phyloP scores from a whole-genome alignment of 2,888 invertebrate species.

The Eudasyphora cyanicolor region DNA sequence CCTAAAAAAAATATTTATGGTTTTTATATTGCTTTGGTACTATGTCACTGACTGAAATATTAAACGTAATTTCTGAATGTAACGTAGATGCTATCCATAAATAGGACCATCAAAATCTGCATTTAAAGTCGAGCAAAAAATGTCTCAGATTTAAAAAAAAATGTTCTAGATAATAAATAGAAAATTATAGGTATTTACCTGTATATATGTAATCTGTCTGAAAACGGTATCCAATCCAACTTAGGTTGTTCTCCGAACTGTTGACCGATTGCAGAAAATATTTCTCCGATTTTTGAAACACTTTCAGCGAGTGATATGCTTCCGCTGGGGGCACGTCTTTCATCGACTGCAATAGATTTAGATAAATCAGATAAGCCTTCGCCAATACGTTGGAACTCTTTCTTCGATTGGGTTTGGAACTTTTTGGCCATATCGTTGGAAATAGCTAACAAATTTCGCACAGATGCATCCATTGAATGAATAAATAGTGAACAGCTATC shows the following conservation, averaged over 20 bases:
- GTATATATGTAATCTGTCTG: conserved; percentile 95
- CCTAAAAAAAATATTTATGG: conserved; percentile 76
- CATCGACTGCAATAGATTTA: conserved; percentile 90
- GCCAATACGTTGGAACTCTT: conserved; percentile 95
- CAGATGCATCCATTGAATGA: conserved; percentile 91
- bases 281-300: conserved; percentile 91
- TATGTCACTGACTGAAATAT: no score
- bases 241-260: conserved; percentile 95
- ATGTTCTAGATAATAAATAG: no score
- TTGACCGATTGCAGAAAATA: conserved; percentile 93
- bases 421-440: conserved; percentile 93
- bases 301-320: conserved; percentile 88
- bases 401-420: conserved; percentile 84
- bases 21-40: not conserved
- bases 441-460: conserved; percentile 90
- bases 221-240: conserved; percentile 93
- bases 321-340: conserved; percentile 82
- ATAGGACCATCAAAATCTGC: no score
- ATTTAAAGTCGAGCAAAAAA: not conserved
- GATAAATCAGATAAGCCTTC: conserved; percentile 92
- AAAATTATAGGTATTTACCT: conserved; percentile 76
- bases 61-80: no score
- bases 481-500: conserved; percentile 92
- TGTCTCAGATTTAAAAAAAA: no score
- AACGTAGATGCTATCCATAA: no score